Evolutionary conservation across 2,113 vertebrate genomes (phyloP).

Genomic region (Ailurus styani): DNA sequence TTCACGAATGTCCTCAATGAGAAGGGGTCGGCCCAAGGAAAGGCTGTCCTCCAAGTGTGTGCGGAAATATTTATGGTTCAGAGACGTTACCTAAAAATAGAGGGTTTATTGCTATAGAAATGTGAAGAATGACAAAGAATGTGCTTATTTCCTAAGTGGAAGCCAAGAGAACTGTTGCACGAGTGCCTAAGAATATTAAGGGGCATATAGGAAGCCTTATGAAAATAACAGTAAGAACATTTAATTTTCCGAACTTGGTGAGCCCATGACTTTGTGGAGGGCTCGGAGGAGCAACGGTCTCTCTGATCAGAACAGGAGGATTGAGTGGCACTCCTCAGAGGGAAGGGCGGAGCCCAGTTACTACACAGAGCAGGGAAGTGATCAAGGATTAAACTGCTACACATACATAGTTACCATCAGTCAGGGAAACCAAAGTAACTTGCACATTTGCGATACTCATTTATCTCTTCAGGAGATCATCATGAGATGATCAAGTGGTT

Average conservation of each 20-base stretch:
- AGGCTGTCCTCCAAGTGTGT: slow-evolving; percentile 83
- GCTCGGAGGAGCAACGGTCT: not conserved
- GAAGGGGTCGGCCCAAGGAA: slow-evolving; percentile 82
- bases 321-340: not conserved
- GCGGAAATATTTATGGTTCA: slow-evolving; percentile 86
- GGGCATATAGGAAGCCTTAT: not conserved
- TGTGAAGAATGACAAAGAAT: not conserved
- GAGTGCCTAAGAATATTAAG: not conserved
- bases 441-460: not conserved
- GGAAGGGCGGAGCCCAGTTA: not conserved
- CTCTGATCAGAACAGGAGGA: not conserved
- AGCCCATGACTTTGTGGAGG: not conserved
- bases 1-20: slow-evolving; percentile 85
- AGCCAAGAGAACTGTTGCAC: not conserved
- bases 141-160: not conserved
- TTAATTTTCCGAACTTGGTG: not conserved
- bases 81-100: slow-evolving; percentile 79
- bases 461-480: not conserved
- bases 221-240: not conserved
- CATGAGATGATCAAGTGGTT: not conserved
- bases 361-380: not conserved
- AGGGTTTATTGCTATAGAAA: not conserved
- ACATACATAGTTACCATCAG: not conserved
- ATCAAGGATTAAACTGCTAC: not conserved
- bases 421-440: not conserved